phyloP scores from a whole-genome alignment of 2,113 vertebrate species.

The Aix galericulata region DNA sequence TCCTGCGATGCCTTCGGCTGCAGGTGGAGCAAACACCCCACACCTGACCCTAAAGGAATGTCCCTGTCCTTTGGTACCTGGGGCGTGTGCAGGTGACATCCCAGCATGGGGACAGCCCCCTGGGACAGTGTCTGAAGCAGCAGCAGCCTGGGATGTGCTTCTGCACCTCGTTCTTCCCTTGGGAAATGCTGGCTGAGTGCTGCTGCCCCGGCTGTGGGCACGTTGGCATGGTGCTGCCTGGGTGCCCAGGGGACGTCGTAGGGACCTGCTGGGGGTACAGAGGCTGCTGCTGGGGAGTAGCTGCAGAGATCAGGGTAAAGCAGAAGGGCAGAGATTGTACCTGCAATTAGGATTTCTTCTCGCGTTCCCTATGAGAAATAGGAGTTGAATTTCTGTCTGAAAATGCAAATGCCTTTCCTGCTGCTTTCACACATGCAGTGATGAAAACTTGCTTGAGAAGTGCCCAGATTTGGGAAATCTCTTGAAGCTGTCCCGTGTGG shows the following conservation, averaged over 20 bases:
- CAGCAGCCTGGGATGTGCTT: neutral
- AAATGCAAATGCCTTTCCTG: neutral
- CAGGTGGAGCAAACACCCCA: neutral
- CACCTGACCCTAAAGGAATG: neutral
- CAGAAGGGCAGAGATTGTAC: neutral
- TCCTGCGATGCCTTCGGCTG: neutral
- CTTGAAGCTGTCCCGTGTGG: neutral
- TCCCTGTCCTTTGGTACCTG: neutral
- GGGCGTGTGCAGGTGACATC: accelerated
- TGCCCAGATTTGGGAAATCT: neutral
- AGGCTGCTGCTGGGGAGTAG: neutral
- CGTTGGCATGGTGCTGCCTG: neutral
- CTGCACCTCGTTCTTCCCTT: neutral
- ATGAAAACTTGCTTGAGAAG: neutral
- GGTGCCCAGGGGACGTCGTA: neutral
- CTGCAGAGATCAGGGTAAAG: neutral
- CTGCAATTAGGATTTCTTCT: neutral
- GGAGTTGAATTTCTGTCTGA: neutral
- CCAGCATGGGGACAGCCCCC: neutral
- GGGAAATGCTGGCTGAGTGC: neutral
- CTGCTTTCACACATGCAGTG: neutral
- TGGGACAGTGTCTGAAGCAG: neutral
- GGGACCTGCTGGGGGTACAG: neutral
- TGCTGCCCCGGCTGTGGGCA: neutral
- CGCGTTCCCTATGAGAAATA: accelerated